Percentiles rank a stretch among this genome's conserved stretches.
These are phyloP conservation scores for Drosophila grimshawi DNA, from an alignment of 1,140 invertebrate genomes.

Conservation along the genomic window DNA sequence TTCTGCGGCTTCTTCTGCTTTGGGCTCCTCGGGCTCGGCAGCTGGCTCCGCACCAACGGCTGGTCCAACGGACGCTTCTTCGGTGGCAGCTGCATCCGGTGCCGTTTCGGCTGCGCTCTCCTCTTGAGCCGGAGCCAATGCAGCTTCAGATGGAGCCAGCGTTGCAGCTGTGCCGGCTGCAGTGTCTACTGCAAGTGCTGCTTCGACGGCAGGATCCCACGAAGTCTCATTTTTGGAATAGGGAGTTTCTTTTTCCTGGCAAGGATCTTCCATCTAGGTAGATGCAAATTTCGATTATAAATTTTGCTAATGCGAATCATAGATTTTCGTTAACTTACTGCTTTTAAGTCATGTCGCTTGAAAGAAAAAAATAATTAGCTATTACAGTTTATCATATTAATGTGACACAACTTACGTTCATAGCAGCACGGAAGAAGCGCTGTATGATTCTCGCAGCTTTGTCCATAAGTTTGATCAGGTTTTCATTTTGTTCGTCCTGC, in stretches of 20 bases:
- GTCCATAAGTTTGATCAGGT: slow-evolving; percentile 23
- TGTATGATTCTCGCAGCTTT: slow-evolving; percentile 56
- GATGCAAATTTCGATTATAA: background rate
- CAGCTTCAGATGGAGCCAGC: background rate
- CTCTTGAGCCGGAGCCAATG: background rate
- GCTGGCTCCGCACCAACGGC: background rate
- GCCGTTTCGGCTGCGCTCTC: background rate
- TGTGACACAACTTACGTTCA: slow-evolving; percentile 34
- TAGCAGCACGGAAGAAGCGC: slow-evolving; percentile 58
- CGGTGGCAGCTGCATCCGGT: background rate
- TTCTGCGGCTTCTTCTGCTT: slow-evolving; percentile 12
- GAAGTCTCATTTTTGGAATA: background rate
- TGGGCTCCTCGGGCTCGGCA: background rate
- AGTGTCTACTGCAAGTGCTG: background rate
- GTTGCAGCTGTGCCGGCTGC: background rate
- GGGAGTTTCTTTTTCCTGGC: slow-evolving; percentile 33
- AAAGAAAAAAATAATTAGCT: background rate
- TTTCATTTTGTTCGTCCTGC: slow-evolving; percentile 38
- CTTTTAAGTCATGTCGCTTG: slow-evolving; percentile 38
- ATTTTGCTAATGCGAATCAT: background rate
- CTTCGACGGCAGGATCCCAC: background rate
- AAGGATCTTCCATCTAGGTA: slow-evolving; percentile 46
- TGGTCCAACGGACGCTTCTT: background rate
- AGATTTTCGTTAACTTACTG: slow-evolving; percentile 23
- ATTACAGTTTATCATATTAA: too few species aligned